These are phyloP conservation scores for Leptinotarsa defecta DNA, from an alignment of 1,140 invertebrate genomes.

Conservation along the genomic window DNA sequence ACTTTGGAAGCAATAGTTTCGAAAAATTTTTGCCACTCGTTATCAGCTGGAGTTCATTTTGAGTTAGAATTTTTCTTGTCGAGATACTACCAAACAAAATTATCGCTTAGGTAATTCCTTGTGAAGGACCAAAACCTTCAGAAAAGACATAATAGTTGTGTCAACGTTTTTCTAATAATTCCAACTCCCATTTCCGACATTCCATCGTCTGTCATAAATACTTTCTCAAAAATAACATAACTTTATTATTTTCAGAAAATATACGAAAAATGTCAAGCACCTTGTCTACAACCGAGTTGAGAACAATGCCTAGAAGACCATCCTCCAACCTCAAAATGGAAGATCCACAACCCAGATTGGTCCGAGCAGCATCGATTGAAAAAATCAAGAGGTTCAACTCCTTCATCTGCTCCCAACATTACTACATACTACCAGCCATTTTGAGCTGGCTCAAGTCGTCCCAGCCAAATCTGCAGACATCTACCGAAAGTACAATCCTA, in stretches of 20 bases:
- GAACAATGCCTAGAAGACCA: constrained; percentile 12
- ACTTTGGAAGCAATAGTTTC: too few species aligned
- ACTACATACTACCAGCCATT: constrained; percentile 48
- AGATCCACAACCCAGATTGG: constrained; percentile 37
- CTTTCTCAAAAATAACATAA: too few species aligned
- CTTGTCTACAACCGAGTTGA: not conserved
- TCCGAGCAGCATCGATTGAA: constrained; percentile 46
- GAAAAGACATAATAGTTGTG: too few species aligned
- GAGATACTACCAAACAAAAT: too few species aligned
- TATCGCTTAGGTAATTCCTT: too few species aligned
- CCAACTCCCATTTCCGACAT: too few species aligned
- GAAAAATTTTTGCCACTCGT: too few species aligned
- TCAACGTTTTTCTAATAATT: too few species aligned
- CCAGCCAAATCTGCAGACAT: constrained; percentile 40
- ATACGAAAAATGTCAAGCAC: constrained; percentile 13
- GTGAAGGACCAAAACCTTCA: too few species aligned
- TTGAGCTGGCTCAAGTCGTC: constrained; percentile 48
- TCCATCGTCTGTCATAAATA: too few species aligned
- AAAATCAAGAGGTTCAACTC: constrained; percentile 50
- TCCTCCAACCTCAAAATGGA: constrained; percentile 32
- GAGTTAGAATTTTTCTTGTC: too few species aligned
- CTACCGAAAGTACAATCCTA: constrained; percentile 43
- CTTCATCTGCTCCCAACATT: constrained; percentile 51
- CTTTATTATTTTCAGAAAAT: constrained; percentile 11
- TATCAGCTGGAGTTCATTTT: too few species aligned